Base-by-base conservation (phyloP, 64 coral and sea anemone genomes). In the Montipora capricornis region DNA sequence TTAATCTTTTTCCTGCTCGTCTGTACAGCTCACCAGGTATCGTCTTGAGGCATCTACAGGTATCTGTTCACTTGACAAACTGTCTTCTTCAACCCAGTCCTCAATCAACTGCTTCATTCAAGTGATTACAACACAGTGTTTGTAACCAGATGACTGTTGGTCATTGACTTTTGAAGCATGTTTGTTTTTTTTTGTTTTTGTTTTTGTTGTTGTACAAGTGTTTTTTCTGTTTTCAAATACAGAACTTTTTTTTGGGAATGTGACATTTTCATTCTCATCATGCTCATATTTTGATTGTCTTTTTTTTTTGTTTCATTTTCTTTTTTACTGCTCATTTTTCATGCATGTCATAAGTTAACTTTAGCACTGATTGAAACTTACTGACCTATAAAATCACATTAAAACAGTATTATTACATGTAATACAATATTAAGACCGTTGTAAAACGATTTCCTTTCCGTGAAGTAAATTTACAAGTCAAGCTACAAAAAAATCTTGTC, bases 151-250 rank as follows among this genome's bases (percentile, higher is more conserved):
- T 20, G 14, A 71, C 20, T 71, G 47, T 74, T 75, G 84, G 73
- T 81, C 60, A 93, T 88, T 93, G 83, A 93, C 92, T 93, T 93
- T 93, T 47, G 66, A n/a, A 51, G 59, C 47, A 55, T 64, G 51
- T 93, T 93, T 93, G n/a, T 75, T 87, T 87, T 50, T 77, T 85
- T 84, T 55, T n/a, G 22, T 89, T 64, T 61, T 73, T 87, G 77
- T 73, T 77, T 85, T 84, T 55, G 64, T 64, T 61, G 20, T 90
- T 80, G 61, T 76, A 57, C 53, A 57, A 57, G 53, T 57, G 53
- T 11, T 57, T 57, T 37, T 57, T 57, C 9, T 69, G 12, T 68
- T 84, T 69, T 84, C 44, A 84, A 84, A 44, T 68, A 6, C 9
- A 69, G 68, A 49, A 47, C 44, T 49, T 83, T 82, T 86, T 86